Percentiles rank a stretch among this genome's conserved stretches.
Conservation (phyloP, 2,113 vertebrate species). For the Ameiurus melas region DNA sequence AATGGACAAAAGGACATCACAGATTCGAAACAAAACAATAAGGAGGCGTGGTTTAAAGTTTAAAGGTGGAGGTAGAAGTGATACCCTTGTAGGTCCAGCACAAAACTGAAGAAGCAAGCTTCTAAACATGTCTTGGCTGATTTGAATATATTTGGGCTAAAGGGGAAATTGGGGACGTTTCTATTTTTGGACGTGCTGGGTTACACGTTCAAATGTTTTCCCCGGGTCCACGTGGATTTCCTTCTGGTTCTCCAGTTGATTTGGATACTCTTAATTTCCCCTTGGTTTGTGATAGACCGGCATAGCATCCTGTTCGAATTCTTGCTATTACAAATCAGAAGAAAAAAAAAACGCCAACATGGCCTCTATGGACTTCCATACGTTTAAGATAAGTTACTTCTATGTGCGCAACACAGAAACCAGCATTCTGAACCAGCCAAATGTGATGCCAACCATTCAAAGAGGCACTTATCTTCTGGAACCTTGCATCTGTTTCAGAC, state of each 20-base stretch:
- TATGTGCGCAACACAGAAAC: conserved; percentile 70
- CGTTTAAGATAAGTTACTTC: conserved; percentile 31
- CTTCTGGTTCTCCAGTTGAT: neutral
- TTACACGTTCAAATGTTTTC: neutral
- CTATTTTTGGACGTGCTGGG: neutral
- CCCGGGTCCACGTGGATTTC: neutral
- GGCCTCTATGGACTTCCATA: conserved; percentile 12
- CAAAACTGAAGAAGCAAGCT: neutral
- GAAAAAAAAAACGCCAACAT: neutral
- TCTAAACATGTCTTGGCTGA: neutral
- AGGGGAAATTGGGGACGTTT: neutral
- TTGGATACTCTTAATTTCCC: neutral
- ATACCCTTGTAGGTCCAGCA: neutral
- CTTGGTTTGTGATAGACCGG: neutral
- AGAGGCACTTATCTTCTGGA: conserved; percentile 66
- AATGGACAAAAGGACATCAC: neutral
- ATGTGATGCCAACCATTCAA: conserved; percentile 69
- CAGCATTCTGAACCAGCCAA: conserved; percentile 77
- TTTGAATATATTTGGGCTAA: neutral
- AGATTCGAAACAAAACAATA: neutral
- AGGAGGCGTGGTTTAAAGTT: neutral
- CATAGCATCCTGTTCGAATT: neutral
- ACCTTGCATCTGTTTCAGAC: conserved; percentile 54
- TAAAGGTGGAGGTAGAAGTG: neutral
- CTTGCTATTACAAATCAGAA: neutral